Evolutionary conservation across 2,797 vertebrate genomes (phyloP).

Genomic region (Heterohyrax brucei): DNA sequence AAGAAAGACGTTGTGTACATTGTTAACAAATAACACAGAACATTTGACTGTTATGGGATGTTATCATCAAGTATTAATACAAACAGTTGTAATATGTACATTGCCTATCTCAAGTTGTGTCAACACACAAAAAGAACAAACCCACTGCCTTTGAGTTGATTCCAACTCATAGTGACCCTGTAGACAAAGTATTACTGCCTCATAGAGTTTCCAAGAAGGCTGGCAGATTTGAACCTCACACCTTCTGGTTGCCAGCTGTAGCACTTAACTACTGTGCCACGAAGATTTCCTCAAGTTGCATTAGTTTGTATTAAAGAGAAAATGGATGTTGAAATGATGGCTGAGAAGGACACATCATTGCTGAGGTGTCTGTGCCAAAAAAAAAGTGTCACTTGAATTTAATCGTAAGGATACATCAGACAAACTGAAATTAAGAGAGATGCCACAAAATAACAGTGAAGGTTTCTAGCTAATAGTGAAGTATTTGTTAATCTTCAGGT

Average conservation of each 20-base stretch:
- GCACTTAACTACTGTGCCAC: no score
- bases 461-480: background rate
- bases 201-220: no score
- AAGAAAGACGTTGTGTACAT: background rate
- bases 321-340: background rate
- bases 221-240: no score
- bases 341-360: background rate
- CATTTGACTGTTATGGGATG: background rate
- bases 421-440: background rate
- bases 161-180: no score
- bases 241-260: no score
- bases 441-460: background rate
- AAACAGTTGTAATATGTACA: background rate
- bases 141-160: no score
- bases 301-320: background rate
- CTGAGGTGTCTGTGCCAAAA: background rate
- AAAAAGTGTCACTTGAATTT: slow-evolving; percentile 6
- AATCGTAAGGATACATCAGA: background rate
- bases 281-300: background rate
- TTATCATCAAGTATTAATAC: background rate
- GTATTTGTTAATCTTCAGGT: background rate
- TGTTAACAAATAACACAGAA: background rate
- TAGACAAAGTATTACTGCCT: no score
- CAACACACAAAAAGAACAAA: no score
- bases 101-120: background rate